Evolutionary conservation across 1,140 invertebrate species (phyloP).

Genomic region (Atopsyche davidsoni): DNA sequence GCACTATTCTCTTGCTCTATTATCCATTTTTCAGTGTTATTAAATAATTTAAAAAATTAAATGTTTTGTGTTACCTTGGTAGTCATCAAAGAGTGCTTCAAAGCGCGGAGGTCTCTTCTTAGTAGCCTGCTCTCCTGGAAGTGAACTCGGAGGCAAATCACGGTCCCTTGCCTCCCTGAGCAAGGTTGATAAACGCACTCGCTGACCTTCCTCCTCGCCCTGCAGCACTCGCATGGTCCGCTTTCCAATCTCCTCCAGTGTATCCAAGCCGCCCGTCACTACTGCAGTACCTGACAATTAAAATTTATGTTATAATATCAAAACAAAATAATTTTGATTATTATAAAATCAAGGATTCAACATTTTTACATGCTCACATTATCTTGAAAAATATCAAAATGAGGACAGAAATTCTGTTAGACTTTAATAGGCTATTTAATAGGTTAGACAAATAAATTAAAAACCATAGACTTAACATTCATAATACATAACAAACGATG

Average conservation of each 20-base stretch:
- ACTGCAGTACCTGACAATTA: slow-evolving; percentile 63
- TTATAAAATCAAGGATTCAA: background rate
- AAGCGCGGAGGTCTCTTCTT: slow-evolving; percentile 67
- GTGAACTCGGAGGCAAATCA: slow-evolving; percentile 27
- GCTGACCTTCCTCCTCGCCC: slow-evolving; percentile 53
- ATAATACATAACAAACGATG: too few relatives aligned
- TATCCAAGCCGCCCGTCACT: slow-evolving; percentile 76
- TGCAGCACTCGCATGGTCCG: slow-evolving; percentile 90
- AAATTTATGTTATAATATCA: too few relatives aligned
- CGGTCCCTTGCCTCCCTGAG: slow-evolving; percentile 75
- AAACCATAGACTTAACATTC: too few relatives aligned
- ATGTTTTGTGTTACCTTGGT: slow-evolving; percentile 55
- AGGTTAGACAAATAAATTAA: too few relatives aligned
- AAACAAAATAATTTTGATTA: background rate
- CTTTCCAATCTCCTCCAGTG: slow-evolving; percentile 85
- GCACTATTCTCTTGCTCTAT: too few relatives aligned
- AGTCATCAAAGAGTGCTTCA: slow-evolving; percentile 81
- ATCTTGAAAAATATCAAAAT: too few relatives aligned
- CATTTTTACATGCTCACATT: background rate
- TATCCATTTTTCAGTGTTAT: too few relatives aligned
- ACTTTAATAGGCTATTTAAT: too few relatives aligned
- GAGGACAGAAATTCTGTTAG: too few relatives aligned
- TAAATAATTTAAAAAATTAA: slow-evolving; percentile 2
- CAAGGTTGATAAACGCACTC: slow-evolving; percentile 54
- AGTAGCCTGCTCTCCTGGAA: slow-evolving; percentile 49